Percentiles rank a stretch among this genome's conserved stretches.
Evolutionary conservation across 2,113 vertebrate species (phyloP).

Genomic region (Synodontis membranacea): DNA sequence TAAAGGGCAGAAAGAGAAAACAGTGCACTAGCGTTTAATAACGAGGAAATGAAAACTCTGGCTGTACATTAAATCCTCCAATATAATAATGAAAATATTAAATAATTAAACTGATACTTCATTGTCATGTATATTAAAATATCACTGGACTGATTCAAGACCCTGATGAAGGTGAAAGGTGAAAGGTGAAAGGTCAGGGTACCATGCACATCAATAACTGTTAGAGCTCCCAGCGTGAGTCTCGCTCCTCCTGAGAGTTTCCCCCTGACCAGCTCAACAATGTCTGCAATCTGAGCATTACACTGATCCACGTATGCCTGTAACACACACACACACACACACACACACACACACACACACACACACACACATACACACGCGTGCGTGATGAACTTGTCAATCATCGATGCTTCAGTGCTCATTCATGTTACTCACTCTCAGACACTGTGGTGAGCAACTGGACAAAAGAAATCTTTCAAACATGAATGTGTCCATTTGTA

Average conservation of each 20-base stretch:
- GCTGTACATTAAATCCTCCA: no score
- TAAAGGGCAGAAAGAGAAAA: no score
- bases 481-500: no score
- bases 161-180: background rate
- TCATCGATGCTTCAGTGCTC: no score
- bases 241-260: slow-evolving; percentile 83
- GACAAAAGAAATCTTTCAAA: no score
- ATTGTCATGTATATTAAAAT: background rate
- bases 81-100: no score
- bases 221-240: slow-evolving; percentile 87
- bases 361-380: no score
- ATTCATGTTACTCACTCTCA: no score
- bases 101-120: background rate
- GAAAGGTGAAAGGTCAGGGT: slow-evolving; percentile 53
- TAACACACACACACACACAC: slow-evolving; percentile 30
- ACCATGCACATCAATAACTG: slow-evolving; percentile 92
- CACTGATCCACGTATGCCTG: slow-evolving; percentile 84
- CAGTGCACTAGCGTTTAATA: no score
- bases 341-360: background rate
- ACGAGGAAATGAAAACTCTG: no score
- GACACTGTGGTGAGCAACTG: no score
- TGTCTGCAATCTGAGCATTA: slow-evolving; percentile 83
- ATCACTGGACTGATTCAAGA: background rate
- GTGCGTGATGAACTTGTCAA: no score
- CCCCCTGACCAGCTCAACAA: slow-evolving; percentile 87